phyloP scores from a whole-genome alignment of 1,140 invertebrate genomes.

The Sinella curviseta region DNA sequence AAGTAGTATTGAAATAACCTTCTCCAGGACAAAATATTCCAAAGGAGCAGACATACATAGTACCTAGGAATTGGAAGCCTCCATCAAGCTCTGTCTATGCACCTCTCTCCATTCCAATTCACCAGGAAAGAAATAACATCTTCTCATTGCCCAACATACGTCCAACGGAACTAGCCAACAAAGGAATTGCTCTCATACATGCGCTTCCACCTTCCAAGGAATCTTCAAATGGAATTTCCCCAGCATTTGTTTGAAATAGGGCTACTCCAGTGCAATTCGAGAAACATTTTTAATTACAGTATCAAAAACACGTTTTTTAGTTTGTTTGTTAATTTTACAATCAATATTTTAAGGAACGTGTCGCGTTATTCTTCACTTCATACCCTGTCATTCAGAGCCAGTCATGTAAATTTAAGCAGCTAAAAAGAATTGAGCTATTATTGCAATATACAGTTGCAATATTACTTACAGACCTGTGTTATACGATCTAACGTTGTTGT shows the following conservation, averaged over 20 bases:
- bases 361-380: no score
- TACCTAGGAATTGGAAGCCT: conserved; percentile 37
- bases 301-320: no score
- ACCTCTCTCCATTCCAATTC: conserved; percentile 35
- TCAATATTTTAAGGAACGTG: neutral
- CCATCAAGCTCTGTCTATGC: conserved; percentile 29
- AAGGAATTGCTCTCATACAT: conserved; percentile 30
- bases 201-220: conserved; percentile 36
- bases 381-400: no score
- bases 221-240: neutral
- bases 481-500: no score
- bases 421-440: no score
- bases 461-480: no score
- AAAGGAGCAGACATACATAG: conserved; percentile 34
- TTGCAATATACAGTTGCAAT: no score
- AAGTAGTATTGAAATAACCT: no score
- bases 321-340: no score
- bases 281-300: no score
- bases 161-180: neutral
- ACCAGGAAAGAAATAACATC: conserved; percentile 16
- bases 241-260: conserved; percentile 35
- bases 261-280: no score
- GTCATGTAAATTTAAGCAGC: no score
- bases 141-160: conserved; percentile 18
- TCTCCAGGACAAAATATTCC: conserved; percentile 35